Conservation (phyloP, 2,797 vertebrate genomes). For the Ficedula albicollis region DNA sequence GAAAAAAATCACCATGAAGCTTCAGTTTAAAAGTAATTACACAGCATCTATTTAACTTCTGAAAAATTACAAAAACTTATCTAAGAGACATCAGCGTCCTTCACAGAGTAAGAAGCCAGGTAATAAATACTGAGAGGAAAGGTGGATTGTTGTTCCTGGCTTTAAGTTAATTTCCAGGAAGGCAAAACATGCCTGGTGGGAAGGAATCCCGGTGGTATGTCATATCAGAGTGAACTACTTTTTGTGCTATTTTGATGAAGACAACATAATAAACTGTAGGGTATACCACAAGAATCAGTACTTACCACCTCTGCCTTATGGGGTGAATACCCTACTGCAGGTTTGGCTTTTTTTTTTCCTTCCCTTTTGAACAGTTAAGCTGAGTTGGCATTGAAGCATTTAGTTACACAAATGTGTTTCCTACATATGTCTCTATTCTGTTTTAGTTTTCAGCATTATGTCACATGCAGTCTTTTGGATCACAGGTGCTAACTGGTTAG, state of each 20-base stretch:
- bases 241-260: not conserved
- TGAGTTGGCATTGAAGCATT: not conserved
- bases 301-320: not conserved
- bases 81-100: not conserved
- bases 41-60: constrained; percentile 27
- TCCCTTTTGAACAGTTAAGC: not conserved
- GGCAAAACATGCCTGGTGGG: not conserved
- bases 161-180: constrained; percentile 12
- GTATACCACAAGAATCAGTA: not conserved
- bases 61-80: not conserved
- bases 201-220: not conserved
- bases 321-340: not conserved
- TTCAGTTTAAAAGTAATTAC: constrained; percentile 52
- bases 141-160: constrained; percentile 1
- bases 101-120: not conserved
- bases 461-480: not conserved
- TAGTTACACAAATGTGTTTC: not conserved
- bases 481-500: not conserved
- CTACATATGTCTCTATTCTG: not conserved
- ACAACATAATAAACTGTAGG: not conserved
- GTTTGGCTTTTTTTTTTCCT: not conserved
- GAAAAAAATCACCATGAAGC: constrained; percentile 41
- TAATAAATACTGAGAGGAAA: constrained; percentile 4
- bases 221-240: not conserved
- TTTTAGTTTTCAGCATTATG: not conserved